Evolutionary conservation across 2,888 invertebrate genomes (phyloP).

Genomic region (Octonoba sinensis): DNA sequence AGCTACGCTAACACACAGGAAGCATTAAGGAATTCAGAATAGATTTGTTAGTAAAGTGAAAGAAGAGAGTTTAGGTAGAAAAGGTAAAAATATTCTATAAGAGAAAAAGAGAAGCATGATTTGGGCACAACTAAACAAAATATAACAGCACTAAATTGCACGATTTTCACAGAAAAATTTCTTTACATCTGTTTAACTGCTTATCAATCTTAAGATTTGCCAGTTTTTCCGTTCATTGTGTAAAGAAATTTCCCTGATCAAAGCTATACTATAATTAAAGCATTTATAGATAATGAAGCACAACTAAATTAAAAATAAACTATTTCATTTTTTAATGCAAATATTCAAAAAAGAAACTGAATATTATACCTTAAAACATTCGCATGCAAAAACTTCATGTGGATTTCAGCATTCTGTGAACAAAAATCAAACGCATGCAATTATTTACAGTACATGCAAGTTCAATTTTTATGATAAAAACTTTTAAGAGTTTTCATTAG

Average conservation of each 20-base stretch:
- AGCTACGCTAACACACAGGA: too few relatives aligned
- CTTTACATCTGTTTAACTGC: slow-evolving; percentile 9
- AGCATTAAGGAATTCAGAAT: too few relatives aligned
- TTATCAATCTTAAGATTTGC: too few relatives aligned
- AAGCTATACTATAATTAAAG: background rate
- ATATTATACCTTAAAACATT: slow-evolving; percentile 41
- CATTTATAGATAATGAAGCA: background rate
- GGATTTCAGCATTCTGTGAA: slow-evolving; percentile 49
- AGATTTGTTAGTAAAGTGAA: too few relatives aligned
- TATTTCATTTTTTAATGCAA: background rate
- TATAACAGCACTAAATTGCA: slow-evolving; percentile 24
- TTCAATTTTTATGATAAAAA: slow-evolving; percentile 1
- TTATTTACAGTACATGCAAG: slow-evolving; percentile 38
- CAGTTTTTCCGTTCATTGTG: too few relatives aligned
- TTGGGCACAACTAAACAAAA: slow-evolving; percentile 59
- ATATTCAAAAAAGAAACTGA: background rate
- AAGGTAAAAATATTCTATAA: too few relatives aligned
- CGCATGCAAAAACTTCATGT: slow-evolving; percentile 42
- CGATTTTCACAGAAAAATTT: slow-evolving; percentile 28
- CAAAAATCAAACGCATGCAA: slow-evolving; percentile 49
- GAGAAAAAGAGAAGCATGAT: background rate
- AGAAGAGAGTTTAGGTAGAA: too few relatives aligned
- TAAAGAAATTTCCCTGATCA: too few relatives aligned
- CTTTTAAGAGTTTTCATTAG: background rate
- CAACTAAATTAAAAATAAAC: background rate